Percentiles rank a stretch among this genome's conserved stretches.
Conservation (phyloP, 2,113 vertebrate genomes). For the Parotia lawesii region DNA sequence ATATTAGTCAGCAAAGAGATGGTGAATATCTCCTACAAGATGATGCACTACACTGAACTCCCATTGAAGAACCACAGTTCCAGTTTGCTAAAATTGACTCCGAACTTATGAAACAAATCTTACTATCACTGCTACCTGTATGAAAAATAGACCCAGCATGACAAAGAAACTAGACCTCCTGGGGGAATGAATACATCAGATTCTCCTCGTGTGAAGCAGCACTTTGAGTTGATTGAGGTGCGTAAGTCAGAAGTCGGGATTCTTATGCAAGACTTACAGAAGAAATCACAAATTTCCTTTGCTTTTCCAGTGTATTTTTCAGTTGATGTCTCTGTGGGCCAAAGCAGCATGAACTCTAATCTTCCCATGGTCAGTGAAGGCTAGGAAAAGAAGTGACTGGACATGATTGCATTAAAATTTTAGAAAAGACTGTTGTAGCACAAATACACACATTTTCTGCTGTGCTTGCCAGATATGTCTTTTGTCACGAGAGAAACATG, state of each 20-base stretch:
- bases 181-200: neutral
- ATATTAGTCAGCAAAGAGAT: neutral
- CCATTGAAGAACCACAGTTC: neutral
- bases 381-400: neutral
- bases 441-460: neutral
- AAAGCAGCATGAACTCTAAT: neutral
- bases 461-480: neutral
- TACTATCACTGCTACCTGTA: neutral
- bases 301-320: neutral
- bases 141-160: neutral
- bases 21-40: neutral
- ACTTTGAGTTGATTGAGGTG: neutral
- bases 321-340: neutral
- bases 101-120: neutral
- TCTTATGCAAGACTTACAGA: neutral
- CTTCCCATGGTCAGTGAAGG: neutral
- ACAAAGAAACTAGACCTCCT: neutral
- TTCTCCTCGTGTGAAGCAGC: neutral
- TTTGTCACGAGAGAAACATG: neutral
- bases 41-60: neutral
- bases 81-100: neutral
- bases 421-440: neutral
- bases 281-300: neutral
- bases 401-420: neutral
- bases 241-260: rapidly evolving